phyloP scores from a whole-genome alignment of 2,113 vertebrate species.

The Dermatemys mawii region DNA sequence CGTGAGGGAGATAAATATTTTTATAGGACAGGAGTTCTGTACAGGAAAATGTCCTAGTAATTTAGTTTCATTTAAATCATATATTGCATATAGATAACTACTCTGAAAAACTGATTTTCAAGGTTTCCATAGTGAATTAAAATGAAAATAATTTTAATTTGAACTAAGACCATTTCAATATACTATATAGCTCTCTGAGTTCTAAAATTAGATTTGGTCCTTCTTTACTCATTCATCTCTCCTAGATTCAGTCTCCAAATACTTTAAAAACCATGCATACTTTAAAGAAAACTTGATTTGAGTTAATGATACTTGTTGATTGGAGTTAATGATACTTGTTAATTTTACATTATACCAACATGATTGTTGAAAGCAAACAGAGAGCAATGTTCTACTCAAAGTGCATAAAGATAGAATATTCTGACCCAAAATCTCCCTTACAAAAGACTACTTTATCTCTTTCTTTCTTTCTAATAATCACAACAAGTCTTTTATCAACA shows the following conservation, averaged over 20 bases:
- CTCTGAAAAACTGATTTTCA: background rate
- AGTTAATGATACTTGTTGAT: background rate
- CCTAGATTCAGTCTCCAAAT: background rate
- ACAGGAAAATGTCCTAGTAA: background rate
- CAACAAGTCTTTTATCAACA: background rate
- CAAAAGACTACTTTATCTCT: background rate
- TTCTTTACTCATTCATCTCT: background rate
- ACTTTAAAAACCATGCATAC: background rate
- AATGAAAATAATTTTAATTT: background rate
- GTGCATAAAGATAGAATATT: background rate
- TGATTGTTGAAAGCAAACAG: background rate
- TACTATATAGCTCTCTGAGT: background rate
- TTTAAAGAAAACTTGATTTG: background rate
- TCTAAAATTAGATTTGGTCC: background rate
- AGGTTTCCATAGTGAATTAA: background rate
- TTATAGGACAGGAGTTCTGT: background rate
- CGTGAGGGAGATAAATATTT: background rate
- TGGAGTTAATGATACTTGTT: background rate
- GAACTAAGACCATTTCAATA: fast-evolving
- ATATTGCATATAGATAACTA: background rate
- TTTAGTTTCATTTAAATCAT: background rate
- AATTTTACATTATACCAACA: background rate
- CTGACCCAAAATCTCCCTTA: background rate
- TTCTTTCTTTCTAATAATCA: background rate
- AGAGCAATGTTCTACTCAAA: background rate